Base-by-base conservation (phyloP, 2,113 vertebrate genomes). In the Myrmecophaga tridactyla region DNA sequence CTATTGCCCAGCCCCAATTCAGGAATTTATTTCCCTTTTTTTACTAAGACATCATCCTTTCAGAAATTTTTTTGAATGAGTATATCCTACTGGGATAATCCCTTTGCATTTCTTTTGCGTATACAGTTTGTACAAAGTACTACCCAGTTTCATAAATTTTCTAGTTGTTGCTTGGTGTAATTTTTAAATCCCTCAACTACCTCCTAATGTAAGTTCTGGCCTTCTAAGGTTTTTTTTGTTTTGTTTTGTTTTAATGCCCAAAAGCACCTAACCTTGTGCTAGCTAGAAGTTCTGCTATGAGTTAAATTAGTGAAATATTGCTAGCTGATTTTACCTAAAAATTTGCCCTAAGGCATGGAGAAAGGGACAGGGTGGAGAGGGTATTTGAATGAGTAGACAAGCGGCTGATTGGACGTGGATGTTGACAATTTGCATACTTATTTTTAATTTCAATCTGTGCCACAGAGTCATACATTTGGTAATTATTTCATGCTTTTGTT, bases 401-500 rank as follows among this genome's bases (percentile, higher is more conserved):
- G 48, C 63, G 86, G 25, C 41, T 92, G 70, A 90, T 92, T 93
- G 84, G 87, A 41, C 20, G 1, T 46, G 78, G 89, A 92, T 63
- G 94, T 60, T 92, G 89, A 90, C 80, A 73, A 78, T 95, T 95
- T 93, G 46, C 89, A 91, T 91, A 63, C 70, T 91, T 58, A 23
- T 86, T 63, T 85, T 63, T 43, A 69, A 80, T 89, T 97, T 96
- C 89, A 94, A 23, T 95, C 86, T 94, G 73, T 95, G 94, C 85
- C 90, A 97, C 91, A 60, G 77, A 96, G 83, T 93, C 89, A 91
- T 93, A 89, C 73, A 95, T 96, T 97, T 94, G 93, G 92, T 96
- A 92, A 96, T 97, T 97, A 95, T 97, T 97, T 96, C 95, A 94
- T 97, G 97, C 90, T 92, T 96, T 97, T 97, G 95, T 92, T 97